These are phyloP conservation scores for Pantherophis vulpinus DNA, from an alignment of 2,797 vertebrate species.

Conservation along the genomic window DNA sequence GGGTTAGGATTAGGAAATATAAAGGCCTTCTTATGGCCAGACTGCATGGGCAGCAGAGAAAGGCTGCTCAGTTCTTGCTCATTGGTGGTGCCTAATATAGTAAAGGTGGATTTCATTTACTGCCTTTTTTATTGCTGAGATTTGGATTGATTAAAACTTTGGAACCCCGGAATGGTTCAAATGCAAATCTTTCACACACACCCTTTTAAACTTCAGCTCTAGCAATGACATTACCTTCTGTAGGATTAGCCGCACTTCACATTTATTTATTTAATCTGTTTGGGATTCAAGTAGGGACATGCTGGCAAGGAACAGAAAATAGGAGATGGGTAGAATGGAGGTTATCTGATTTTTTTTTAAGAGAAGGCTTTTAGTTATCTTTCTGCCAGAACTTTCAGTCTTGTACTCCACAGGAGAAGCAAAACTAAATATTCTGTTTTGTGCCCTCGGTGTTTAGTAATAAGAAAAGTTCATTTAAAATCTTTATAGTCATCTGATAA, in stretches of 20 bases:
- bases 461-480: slow-evolving; percentile 25
- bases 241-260: slow-evolving; percentile 64
- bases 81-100: slow-evolving; percentile 75
- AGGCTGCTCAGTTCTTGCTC: slow-evolving; percentile 78
- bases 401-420: slow-evolving; percentile 42
- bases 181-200: slow-evolving; percentile 56
- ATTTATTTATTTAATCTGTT: slow-evolving; percentile 68
- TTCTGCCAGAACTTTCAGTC: slow-evolving; percentile 51
- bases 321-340: slow-evolving; percentile 57
- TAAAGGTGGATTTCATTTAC: slow-evolving; percentile 75
- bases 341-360: slow-evolving; percentile 59
- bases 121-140: slow-evolving; percentile 58
- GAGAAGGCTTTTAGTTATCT: slow-evolving; percentile 65
- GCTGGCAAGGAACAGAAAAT: slow-evolving; percentile 66
- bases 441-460: slow-evolving; percentile 34
- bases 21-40: slow-evolving; percentile 77
- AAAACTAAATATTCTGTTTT: slow-evolving; percentile 53
- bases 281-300: slow-evolving; percentile 61
- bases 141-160: slow-evolving; percentile 67
- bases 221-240: slow-evolving; percentile 56
- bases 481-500: background rate
- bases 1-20: slow-evolving; percentile 78
- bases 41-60: slow-evolving; percentile 69
- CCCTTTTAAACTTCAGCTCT: slow-evolving; percentile 71
- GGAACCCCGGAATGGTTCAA: slow-evolving; percentile 64